These are phyloP conservation scores for Oryzias dopingdopingensis DNA, from an alignment of 2,797 vertebrate species.

Conservation along the genomic window DNA sequence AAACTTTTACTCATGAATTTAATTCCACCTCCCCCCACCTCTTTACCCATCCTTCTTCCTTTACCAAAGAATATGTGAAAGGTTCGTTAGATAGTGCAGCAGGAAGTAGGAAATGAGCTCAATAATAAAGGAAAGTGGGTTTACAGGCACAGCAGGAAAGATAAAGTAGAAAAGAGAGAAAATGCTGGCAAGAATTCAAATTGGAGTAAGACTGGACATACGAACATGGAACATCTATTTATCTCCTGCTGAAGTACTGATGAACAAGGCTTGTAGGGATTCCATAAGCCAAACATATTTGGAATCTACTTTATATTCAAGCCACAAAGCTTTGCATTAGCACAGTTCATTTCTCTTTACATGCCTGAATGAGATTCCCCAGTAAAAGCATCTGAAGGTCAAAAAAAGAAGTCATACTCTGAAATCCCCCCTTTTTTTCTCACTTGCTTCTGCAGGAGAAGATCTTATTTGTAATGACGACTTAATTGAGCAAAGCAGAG, in stretches of 20 bases:
- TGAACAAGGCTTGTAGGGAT: constrained; percentile 54
- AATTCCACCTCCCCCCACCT: constrained; percentile 20
- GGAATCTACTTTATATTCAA: constrained; percentile 60
- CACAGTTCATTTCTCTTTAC: constrained; percentile 73
- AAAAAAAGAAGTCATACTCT: constrained; percentile 56
- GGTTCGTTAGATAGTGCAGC: constrained; percentile 56
- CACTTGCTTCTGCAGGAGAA: constrained; percentile 35
- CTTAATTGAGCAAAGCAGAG: constrained; percentile 58
- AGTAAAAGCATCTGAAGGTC: constrained; percentile 68
- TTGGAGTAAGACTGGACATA: constrained; percentile 60
- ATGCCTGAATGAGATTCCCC: constrained; percentile 70
- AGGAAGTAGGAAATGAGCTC: constrained; percentile 54
- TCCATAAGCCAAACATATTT: constrained; percentile 57
- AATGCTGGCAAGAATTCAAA: constrained; percentile 37
- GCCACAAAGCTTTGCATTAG: constrained; percentile 60
- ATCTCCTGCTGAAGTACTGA: constrained; percentile 60
- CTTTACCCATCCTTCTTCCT: background rate
- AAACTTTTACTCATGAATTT: constrained; percentile 82
- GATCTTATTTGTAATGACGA: constrained; percentile 56
- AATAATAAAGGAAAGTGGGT: constrained; percentile 16
- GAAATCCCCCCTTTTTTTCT: constrained; percentile 47
- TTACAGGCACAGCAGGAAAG: constrained; percentile 13
- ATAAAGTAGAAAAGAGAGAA: constrained; percentile 4
- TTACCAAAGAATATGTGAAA: constrained; percentile 17
- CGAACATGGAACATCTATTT: constrained; percentile 69